phyloP scores from a whole-genome alignment of 2,888 invertebrate genomes.

The Acanthosepion lycidas region DNA sequence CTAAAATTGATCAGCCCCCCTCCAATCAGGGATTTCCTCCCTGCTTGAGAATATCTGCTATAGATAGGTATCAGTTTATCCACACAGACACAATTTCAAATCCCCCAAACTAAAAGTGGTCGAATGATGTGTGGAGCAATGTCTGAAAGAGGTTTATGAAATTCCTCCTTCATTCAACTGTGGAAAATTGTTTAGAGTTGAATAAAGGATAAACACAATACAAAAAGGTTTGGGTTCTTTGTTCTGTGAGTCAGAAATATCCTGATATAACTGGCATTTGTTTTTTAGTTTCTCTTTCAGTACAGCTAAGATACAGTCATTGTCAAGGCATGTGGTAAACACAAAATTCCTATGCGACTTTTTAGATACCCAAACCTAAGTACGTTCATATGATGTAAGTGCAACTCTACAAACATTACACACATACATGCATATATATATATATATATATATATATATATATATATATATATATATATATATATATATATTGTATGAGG shows the following conservation, averaged over 20 bases:
- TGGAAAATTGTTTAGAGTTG: background rate
- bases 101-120: background rate
- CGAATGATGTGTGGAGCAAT: background rate
- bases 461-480: too few relatives aligned
- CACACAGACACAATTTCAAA: background rate
- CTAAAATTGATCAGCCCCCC: too few relatives aligned
- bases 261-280: background rate
- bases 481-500: too few relatives aligned
- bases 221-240: background rate
- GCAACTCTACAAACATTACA: background rate
- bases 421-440: too few relatives aligned
- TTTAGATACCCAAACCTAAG: background rate
- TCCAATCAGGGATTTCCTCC: too few relatives aligned
- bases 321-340: background rate
- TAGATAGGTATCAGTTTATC: background rate
- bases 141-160: background rate
- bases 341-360: background rate
- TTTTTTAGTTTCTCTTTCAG: background rate
- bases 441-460: too few relatives aligned
- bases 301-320: background rate
- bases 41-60: too few relatives aligned
- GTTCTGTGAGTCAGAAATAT: slow-evolving; percentile 8
- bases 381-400: background rate
- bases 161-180: slow-evolving; percentile 18
- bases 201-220: background rate